phyloP scores from a whole-genome alignment of 2,797 vertebrate species.

The Chaunax sp. region DNA sequence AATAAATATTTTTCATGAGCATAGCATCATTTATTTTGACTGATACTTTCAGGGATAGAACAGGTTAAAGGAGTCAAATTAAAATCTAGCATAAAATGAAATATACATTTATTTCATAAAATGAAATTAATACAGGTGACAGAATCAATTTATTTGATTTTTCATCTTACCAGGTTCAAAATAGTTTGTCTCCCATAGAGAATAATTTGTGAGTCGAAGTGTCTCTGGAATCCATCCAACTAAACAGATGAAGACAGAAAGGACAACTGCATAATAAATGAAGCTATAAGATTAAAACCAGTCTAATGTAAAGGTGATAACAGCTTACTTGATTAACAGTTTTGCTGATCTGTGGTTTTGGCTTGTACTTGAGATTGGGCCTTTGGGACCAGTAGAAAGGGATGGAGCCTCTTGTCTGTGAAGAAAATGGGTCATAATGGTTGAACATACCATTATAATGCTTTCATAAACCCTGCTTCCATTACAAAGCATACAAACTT shows the following conservation, averaged over 20 bases:
- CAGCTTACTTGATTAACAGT: slow-evolving; percentile 90
- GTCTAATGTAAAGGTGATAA: too few species aligned
- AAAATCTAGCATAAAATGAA: too few species aligned
- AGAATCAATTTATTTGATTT: too few species aligned
- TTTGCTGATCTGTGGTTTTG: slow-evolving; percentile 96
- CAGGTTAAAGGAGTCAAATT: too few species aligned
- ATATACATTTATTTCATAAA: too few species aligned
- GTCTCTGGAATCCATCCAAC: slow-evolving; percentile 97
- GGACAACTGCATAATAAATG: not conserved
- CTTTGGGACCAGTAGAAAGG: slow-evolving; percentile 98
- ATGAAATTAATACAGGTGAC: too few species aligned
- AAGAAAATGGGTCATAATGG: slow-evolving; percentile 25
- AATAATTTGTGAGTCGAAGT: slow-evolving; percentile 96
- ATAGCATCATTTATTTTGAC: too few species aligned
- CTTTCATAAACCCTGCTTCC: not conserved
- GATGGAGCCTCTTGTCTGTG: slow-evolving; percentile 95
- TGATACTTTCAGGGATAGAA: too few species aligned
- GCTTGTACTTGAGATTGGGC: slow-evolving; percentile 97
- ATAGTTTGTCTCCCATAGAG: slow-evolving; percentile 95
- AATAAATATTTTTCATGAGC: too few species aligned
- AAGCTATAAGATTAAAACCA: too few species aligned
- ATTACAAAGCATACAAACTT: not conserved
- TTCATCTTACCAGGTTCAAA: slow-evolving; percentile 92
- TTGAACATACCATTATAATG: not conserved
- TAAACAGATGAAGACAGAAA: slow-evolving; percentile 54